These are phyloP conservation scores for Blastomussa wellsi DNA, from an alignment of 92 coral and sea anemone species.

Conservation along the genomic window DNA sequence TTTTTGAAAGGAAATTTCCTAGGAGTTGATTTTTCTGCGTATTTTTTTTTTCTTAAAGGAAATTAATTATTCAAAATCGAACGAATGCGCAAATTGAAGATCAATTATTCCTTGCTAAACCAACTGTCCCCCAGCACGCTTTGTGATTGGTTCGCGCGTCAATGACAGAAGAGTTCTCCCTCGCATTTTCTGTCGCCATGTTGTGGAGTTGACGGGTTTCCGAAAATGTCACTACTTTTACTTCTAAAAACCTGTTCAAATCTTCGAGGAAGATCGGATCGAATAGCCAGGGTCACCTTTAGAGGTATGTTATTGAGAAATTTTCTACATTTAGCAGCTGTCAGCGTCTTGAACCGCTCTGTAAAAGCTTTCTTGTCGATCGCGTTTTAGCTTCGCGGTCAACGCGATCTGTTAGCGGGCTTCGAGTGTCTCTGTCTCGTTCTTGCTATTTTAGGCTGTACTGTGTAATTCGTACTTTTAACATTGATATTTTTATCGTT, in stretches of 20 bases:
- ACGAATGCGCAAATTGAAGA: constrained; percentile 45
- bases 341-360: constrained; percentile 24
- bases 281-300: constrained; percentile 97
- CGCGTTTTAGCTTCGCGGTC: background rate
- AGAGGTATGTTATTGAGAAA: constrained; percentile 76
- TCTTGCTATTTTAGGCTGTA: constrained; percentile 1
- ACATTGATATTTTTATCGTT: background rate
- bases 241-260: constrained; percentile 93
- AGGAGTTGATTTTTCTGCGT: background rate
- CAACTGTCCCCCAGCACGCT: constrained; percentile 65
- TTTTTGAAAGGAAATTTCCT: background rate
- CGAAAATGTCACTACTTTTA: constrained; percentile 88
- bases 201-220: constrained; percentile 65
- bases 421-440: background rate
- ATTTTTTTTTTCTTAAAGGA: background rate
- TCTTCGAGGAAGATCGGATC: constrained; percentile 96
- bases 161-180: constrained; percentile 57
- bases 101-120: constrained; percentile 74
- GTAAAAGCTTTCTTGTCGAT: constrained; percentile 38
- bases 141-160: constrained; percentile 70
- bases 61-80: constrained; percentile 76
- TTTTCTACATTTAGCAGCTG: constrained; percentile 29
- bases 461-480: background rate
- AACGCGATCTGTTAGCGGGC: constrained; percentile 14
- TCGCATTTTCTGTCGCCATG: constrained; percentile 79